These are phyloP conservation scores for Tetraodon nigroviridis DNA, from an alignment of 2,113 vertebrate species.

Conservation along the genomic window DNA sequence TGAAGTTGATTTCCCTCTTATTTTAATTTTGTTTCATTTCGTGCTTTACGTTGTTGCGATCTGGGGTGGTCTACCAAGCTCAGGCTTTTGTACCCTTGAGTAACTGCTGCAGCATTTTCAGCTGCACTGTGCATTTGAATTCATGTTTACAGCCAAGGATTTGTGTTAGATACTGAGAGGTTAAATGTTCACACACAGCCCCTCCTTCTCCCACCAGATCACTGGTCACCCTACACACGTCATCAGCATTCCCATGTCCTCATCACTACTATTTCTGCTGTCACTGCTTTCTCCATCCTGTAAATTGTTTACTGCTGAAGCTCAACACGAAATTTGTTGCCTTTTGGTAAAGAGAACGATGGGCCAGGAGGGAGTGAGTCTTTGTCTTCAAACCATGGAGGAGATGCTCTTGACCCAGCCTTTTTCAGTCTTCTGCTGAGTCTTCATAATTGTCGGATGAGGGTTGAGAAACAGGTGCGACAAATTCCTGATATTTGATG, in stretches of 20 bases:
- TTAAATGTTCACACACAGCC: not conserved
- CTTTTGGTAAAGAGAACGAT: constrained; percentile 60
- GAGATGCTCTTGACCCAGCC: constrained; percentile 21
- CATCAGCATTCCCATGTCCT: constrained; percentile 22
- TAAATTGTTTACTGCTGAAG: constrained; percentile 59
- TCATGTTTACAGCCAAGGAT: constrained; percentile 34
- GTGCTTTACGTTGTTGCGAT: constrained; percentile 64
- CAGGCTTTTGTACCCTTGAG: not conserved
- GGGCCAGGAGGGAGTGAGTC: constrained; percentile 36
- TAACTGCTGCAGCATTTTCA: constrained; percentile 18
- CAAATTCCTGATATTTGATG: constrained; percentile 23
- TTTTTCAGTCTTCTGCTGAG: constrained; percentile 6
- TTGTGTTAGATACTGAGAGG: constrained; percentile 8
- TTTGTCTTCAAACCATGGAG: constrained; percentile 43
- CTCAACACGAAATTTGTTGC: constrained; percentile 47
- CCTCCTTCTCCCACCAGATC: not conserved
- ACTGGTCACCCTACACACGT: not conserved
- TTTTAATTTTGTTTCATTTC: constrained; percentile 52
- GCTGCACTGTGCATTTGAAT: constrained; percentile 15
- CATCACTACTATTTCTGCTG: constrained; percentile 46
- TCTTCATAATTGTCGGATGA: constrained; percentile 26
- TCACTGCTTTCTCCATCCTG: constrained; percentile 32
- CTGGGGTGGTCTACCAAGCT: constrained; percentile 26
- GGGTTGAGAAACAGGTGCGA: constrained; percentile 31
- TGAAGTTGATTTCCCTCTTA: constrained; percentile 78